Evolutionary conservation across 2,113 vertebrate species (phyloP), one percentile per base, ranked within the genome.

Genomic region (Megaceryle torquata): DNA sequence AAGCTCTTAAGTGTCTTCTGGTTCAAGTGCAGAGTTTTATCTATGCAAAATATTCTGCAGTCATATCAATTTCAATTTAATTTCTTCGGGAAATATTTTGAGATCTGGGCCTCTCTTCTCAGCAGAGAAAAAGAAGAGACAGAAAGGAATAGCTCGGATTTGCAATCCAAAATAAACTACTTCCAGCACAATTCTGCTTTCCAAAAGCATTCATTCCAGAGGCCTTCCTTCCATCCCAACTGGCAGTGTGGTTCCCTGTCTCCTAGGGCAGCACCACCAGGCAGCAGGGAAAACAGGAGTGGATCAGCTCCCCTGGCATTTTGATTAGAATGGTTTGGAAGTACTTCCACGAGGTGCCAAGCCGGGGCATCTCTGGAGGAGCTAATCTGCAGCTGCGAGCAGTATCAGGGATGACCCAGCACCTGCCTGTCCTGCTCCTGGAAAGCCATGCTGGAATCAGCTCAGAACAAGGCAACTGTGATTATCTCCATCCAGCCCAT

Each of bases 41-140:
- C 74, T 63, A 50, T 22, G n/a, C 25, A 94, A 90, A 92, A 86
- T 81, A 69, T 83, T 90, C 88, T 86, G 26, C 64, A 81, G 51
- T 67, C 24, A 6, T 67, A 77, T 67, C 65, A 24, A 50, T 91
- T 92, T 83, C 59, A 46, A 29, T 86, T 86, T 77, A 54, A 70
- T 83, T 88, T 83, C 50, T 77, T 86, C 51, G 59, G 63, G 76
- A 91, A 92, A 88, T 88, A 81, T 86, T 90, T 88, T 77, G 61
- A 90, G 56, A 92, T 41, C 26, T 39, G 13, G 12, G 50, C 15
- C n/a, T 83, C 75, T 93, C 28, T 61, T 68, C 59, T 88, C 50
- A 53, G 15, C 70, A 26, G 8, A 77, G 39, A 79, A 88, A 17
- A 86, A 63, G n/a, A 81, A 82, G 39, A 60, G 17, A 33, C 15